Percentiles rank a stretch among this genome's conserved stretches.
Conservation (phyloP, 2,113 vertebrate species). For the Edolisoma coerulescens region DNA sequence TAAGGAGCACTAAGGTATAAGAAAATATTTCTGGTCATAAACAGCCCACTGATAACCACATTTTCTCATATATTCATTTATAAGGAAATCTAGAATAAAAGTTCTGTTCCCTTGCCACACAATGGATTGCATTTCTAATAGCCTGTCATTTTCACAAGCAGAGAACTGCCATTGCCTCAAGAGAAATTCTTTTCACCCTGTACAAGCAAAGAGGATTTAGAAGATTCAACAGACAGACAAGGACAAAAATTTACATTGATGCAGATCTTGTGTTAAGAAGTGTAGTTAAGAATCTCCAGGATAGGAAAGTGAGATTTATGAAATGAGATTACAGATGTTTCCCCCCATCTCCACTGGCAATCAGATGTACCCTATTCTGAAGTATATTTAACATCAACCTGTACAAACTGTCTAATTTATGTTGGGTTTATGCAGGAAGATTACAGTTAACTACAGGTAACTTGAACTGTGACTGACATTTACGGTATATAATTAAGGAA, state of each 20-base stretch:
- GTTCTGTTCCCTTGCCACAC: background rate
- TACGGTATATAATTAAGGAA: background rate
- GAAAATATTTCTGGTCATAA: conserved; percentile 50
- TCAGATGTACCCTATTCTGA: background rate
- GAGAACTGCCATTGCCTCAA: background rate
- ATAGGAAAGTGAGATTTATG: background rate
- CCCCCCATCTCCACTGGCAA: background rate
- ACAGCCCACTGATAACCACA: background rate
- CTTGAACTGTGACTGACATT: background rate
- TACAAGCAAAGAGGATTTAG: background rate
- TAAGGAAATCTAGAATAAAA: background rate
- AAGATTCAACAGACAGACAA: background rate
- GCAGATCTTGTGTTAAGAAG: background rate
- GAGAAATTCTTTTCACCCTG: background rate
- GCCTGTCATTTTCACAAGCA: background rate
- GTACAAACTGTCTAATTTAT: background rate
- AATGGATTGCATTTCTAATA: background rate
- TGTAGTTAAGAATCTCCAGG: background rate
- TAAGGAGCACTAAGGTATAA: conserved; percentile 3
- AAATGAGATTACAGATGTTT: background rate
- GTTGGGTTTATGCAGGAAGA: background rate
- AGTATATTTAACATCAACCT: background rate
- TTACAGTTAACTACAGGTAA: background rate
- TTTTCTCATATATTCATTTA: conserved; percentile 11
- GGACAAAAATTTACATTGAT: background rate